A percentile compares a stretch with the other conserved stretches of the same genome.
These are phyloP conservation scores for Hypotaenidia philippensis DNA, from an alignment of 2,797 vertebrate species.

Conservation along the genomic window DNA sequence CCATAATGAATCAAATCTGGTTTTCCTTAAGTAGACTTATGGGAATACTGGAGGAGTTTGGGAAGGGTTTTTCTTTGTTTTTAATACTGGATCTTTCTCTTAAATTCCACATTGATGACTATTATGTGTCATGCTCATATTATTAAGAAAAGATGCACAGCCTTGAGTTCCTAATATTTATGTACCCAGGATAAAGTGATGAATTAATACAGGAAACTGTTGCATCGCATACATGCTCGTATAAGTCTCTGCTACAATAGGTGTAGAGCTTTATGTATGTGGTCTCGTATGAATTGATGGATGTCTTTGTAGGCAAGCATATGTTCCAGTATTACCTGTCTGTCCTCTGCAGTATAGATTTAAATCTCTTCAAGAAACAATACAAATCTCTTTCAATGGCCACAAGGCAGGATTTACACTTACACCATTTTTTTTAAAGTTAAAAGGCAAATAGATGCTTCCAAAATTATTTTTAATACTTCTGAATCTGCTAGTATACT, in stretches of 20 bases:
- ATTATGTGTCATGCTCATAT: neutral
- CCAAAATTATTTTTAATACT: neutral
- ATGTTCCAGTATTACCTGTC: neutral
- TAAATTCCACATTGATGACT: neutral
- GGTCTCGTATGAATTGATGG: neutral
- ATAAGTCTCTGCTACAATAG: neutral
- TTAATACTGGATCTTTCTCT: neutral
- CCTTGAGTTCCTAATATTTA: neutral
- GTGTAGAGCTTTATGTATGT: neutral
- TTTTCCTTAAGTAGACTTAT: neutral
- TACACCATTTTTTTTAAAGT: neutral
- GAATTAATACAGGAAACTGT: neutral
- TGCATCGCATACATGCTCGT: neutral
- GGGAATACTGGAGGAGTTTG: neutral
- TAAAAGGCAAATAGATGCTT: neutral
- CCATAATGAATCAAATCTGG: neutral
- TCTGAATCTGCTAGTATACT: neutral
- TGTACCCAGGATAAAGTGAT: neutral
- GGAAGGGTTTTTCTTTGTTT: neutral
- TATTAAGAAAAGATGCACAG: neutral
- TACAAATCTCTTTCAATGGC: neutral
- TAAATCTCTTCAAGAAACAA: neutral
- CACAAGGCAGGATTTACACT: neutral
- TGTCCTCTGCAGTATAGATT: neutral
- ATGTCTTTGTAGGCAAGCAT: neutral